Evolutionary conservation across 2,113 vertebrate species (phyloP), one percentile per base, ranked within the genome.

Genomic region (Toxotes chatareus): DNA sequence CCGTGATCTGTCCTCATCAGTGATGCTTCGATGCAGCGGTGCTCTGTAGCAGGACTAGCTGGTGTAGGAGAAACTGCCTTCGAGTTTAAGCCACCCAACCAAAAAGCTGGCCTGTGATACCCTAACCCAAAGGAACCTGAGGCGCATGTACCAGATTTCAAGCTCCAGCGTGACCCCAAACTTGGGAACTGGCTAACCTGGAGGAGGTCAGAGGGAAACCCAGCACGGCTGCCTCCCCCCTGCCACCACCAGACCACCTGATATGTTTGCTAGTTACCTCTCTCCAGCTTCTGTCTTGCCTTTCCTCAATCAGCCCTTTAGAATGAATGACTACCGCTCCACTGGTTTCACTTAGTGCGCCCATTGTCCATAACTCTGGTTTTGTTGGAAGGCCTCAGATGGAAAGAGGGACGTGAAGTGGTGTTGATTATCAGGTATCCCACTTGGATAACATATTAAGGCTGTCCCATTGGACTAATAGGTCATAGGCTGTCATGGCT

Each of bases 141-240:
- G 63, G 90, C 83, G 59, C 51, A 36, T 88, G 92, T 87, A 90
- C 91, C 87, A 91, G 86, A 92, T 93, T 94, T 94, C 93, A 92
- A 82, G 89, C 88, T 90, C 82, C 83, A 72, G 70, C 42, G 73
- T 93, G 93, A 95, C 93, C 95, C 93, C 93, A 86, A 90, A 95
- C 94, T 94, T 95, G 93, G 95, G 94, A 95, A 95, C 94, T 76
- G 79, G 83, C 94, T 93, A 93, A 95, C 95, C 94, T 80, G 80
- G 64, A 82, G 81, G 91, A 93, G 82, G 93, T 89, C 85, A 91
- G 84, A 76, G 84, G 83, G 93, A 94, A 95, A 92, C 90, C 84
- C 71, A 91, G 91, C 88, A 92, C 92, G 79, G 76, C 69, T 83
- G 74, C 89, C 85, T 56, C 74, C 86, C 87, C 80, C 80, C 59